Percentiles rank a stretch among this genome's conserved stretches.
These are phyloP conservation scores for Sebastes vulpes DNA, from an alignment of 2,797 vertebrate species.

Conservation along the genomic window DNA sequence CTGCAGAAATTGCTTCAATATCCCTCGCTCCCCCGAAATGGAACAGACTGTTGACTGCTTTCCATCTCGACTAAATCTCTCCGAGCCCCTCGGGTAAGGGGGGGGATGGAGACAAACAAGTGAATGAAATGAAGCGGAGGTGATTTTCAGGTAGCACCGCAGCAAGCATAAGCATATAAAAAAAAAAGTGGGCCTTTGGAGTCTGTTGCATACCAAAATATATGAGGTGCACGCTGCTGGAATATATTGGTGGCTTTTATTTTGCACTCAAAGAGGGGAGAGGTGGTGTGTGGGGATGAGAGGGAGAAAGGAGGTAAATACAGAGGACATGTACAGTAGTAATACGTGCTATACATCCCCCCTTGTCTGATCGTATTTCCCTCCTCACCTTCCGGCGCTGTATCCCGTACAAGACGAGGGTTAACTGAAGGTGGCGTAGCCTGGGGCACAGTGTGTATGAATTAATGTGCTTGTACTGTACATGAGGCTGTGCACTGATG, in stretches of 20 bases:
- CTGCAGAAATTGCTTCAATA: conserved; percentile 45
- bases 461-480: background rate
- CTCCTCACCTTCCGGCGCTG: background rate
- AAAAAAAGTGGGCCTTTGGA: conserved; percentile 24
- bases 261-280: conserved; percentile 11
- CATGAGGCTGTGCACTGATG: background rate
- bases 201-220: conserved; percentile 54
- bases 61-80: conserved; percentile 55
- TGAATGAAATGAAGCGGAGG: conserved; percentile 67
- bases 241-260: conserved; percentile 59
- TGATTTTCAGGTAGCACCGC: conserved; percentile 64
- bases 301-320: background rate
- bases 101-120: conserved; percentile 44
- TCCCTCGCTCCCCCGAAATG: conserved; percentile 30
- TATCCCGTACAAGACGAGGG: conserved; percentile 4
- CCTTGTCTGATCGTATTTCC: conserved; percentile 12
- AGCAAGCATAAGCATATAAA: conserved; percentile 43
- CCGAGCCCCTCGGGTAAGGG: conserved; percentile 12
- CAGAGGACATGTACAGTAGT: background rate
- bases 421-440: conserved; percentile 8
- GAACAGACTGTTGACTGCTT: conserved; percentile 57
- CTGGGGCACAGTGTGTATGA: background rate
- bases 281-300: background rate
- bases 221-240: conserved; percentile 15
- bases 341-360: background rate